These are phyloP conservation scores for Nomada ferruginata DNA, from an alignment of 2,888 invertebrate genomes.

Conservation along the genomic window DNA sequence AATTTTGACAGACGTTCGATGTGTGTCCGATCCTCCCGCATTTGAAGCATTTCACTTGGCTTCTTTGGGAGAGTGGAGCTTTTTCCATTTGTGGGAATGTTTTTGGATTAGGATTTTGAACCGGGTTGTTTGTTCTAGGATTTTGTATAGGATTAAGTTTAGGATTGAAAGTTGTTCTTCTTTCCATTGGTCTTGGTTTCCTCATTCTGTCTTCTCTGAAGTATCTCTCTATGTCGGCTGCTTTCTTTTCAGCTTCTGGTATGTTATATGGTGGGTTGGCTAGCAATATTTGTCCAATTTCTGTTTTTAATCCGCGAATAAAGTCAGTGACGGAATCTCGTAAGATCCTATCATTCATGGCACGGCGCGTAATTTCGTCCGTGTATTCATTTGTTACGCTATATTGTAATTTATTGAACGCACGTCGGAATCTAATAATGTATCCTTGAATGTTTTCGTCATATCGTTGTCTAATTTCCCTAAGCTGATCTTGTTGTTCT, in stretches of 20 bases:
- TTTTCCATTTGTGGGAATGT: no score
- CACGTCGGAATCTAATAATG: neutral
- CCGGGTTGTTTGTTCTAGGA: no score
- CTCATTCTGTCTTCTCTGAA: no score
- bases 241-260: neutral
- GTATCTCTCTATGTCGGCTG: neutral
- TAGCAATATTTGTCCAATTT: neutral
- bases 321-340: slow-evolving; percentile 5
- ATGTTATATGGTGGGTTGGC: slow-evolving; percentile 6
- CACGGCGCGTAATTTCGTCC: neutral
- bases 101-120: no score
- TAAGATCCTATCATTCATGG: neutral
- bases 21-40: no score
- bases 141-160: no score
- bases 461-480: neutral
- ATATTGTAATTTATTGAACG: neutral
- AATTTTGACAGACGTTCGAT: no score
- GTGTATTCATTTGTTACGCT: neutral
- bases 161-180: no score
- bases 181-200: no score
- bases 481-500: slow-evolving; percentile 12
- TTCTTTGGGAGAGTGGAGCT: no score
- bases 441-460: neutral
- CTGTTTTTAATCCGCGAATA: neutral
- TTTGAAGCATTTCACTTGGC: no score